A percentile compares a stretch with the other conserved stretches of the same genome.
These are phyloP conservation scores for Aegypius monachus DNA, from an alignment of 2,113 vertebrate genomes.

Conservation along the genomic window DNA sequence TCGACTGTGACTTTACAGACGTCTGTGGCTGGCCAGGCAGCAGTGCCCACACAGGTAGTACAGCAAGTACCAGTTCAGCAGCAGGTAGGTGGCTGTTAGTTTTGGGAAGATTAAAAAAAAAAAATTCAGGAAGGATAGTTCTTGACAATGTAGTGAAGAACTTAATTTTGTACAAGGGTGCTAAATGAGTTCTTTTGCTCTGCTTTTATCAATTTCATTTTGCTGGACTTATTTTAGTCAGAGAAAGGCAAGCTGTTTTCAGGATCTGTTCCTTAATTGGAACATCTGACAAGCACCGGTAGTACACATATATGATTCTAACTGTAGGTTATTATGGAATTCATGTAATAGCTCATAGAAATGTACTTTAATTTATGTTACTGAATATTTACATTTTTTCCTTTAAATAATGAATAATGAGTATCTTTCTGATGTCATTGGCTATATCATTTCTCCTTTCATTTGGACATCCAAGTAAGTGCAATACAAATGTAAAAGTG, in stretches of 20 bases:
- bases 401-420: neutral
- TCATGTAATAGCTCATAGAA: neutral
- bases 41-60: conserved; percentile 82
- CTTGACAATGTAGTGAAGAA: neutral
- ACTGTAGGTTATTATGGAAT: neutral
- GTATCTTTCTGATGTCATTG: neutral
- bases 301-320: neutral
- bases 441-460: neutral
- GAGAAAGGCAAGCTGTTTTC: neutral
- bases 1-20: conserved; percentile 84
- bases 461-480: neutral
- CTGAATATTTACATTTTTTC: neutral
- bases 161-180: neutral
- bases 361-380: neutral
- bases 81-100: conserved; percentile 69
- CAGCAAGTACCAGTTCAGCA: conserved; percentile 83
- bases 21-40: conserved; percentile 83
- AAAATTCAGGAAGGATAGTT: neutral
- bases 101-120: neutral
- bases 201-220: neutral
- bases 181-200: neutral
- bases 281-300: neutral
- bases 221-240: neutral
- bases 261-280: neutral
- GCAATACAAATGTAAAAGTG: neutral